A percentile compares a stretch with the other conserved stretches of the same genome.
Conservation (phyloP, 2,113 vertebrate genomes). For the Falcunculus frontatus region DNA sequence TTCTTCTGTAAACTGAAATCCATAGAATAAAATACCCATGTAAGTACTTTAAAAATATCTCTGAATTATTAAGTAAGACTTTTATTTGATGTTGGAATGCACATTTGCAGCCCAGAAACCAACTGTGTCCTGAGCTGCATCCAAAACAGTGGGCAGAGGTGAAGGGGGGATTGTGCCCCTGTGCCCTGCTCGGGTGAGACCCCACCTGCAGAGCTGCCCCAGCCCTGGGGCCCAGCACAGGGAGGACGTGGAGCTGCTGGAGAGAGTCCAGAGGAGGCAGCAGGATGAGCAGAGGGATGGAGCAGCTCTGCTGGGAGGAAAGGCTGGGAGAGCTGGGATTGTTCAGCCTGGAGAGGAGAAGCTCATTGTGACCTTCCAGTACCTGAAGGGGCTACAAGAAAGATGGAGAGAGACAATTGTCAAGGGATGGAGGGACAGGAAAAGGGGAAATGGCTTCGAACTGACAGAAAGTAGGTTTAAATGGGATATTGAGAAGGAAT, state of each 20-base stretch:
- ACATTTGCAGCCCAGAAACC: neutral
- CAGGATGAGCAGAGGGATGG: neutral
- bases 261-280: neutral
- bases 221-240: neutral
- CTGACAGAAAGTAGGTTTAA: fast-evolving
- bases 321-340: neutral
- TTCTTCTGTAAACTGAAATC: neutral
- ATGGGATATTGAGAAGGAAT: fast-evolving
- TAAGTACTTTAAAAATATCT: neutral
- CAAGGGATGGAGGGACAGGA: fast-evolving
- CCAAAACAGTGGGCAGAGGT: neutral
- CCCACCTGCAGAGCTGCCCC: neutral
- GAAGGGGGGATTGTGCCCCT: fast-evolving
- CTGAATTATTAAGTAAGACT: neutral
- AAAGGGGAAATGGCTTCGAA: neutral
- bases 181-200: neutral
- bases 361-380: neutral
- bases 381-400: neutral
- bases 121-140: neutral
- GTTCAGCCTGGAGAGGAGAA: neutral
- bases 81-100: neutral
- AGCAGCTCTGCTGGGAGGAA: neutral
- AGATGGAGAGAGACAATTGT: neutral
- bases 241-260: neutral
- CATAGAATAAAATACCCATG: neutral